These are phyloP conservation scores for Drosophila biarmipes DNA, from an alignment of 1,140 invertebrate genomes.

Conservation along the genomic window DNA sequence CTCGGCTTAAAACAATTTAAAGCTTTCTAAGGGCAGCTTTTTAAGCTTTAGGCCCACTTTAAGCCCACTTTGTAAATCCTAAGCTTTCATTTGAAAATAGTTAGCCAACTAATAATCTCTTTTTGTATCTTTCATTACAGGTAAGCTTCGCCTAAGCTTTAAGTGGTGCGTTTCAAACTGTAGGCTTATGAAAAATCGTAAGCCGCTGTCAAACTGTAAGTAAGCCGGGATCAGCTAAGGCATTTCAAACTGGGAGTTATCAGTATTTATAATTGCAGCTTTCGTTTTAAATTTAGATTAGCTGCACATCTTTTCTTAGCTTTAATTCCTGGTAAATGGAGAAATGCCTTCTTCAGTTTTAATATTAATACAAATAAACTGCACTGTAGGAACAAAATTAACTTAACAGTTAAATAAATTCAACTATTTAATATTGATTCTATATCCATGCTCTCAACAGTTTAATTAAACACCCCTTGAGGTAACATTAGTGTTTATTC, in stretches of 20 bases:
- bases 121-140: conserved; percentile 29
- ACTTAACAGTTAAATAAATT: too few relatives aligned
- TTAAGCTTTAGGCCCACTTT: neutral
- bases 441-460: too few relatives aligned
- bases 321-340: too few relatives aligned
- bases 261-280: neutral
- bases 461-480: neutral
- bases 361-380: too few relatives aligned
- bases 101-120: neutral
- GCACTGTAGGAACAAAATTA: too few relatives aligned
- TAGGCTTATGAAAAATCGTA: neutral
- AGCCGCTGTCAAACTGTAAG: conserved; percentile 15
- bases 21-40: conserved; percentile 7
- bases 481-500: conserved; percentile 3
- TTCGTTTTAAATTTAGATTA: neutral
- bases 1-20: neutral
- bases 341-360: too few relatives aligned
- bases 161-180: conserved; percentile 16
- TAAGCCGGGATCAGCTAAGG: neutral
- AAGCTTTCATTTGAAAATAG: conserved; percentile 9
- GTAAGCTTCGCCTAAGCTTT: conserved; percentile 36
- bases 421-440: too few relatives aligned
- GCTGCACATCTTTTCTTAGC: too few relatives aligned
- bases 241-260: neutral
- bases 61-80: neutral